These are phyloP conservation scores for Acrocephalus scirpaceus DNA, from an alignment of 2,797 vertebrate species.

Conservation along the genomic window DNA sequence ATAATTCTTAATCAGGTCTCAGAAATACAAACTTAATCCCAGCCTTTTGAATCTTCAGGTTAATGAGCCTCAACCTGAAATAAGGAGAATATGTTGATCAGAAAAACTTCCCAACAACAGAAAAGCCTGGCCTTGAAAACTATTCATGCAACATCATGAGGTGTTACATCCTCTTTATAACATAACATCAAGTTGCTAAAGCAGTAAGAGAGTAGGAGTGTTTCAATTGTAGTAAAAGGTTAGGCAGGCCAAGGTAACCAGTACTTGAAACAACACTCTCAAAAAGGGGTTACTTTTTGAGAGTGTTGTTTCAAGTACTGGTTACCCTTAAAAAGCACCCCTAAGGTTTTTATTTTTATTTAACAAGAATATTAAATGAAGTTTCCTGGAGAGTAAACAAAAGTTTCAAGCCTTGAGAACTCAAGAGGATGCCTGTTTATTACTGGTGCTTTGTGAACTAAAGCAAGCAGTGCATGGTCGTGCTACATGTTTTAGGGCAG, in stretches of 20 bases:
- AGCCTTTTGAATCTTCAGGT: background rate
- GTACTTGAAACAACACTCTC: background rate
- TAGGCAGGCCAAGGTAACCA: background rate
- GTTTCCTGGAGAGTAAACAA: background rate
- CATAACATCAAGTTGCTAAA: background rate
- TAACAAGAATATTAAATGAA: background rate
- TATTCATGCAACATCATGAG: background rate
- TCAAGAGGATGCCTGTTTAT: background rate
- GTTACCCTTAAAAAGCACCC: background rate
- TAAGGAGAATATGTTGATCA: background rate
- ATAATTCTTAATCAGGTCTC: background rate
- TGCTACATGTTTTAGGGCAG: accelerated
- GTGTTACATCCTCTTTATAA: background rate
- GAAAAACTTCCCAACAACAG: background rate
- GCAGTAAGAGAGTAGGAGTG: background rate
- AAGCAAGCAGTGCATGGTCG: background rate
- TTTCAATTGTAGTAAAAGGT: background rate
- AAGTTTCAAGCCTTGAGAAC: background rate
- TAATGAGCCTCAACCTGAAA: background rate
- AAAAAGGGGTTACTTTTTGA: background rate
- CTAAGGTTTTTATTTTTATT: background rate
- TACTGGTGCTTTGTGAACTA: background rate
- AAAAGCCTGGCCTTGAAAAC: slow-evolving; percentile 8
- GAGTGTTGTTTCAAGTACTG: background rate
- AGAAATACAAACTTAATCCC: background rate